These are phyloP conservation scores for Ooceraea biroi DNA, from an alignment of 1,140 invertebrate genomes.

Conservation along the genomic window DNA sequence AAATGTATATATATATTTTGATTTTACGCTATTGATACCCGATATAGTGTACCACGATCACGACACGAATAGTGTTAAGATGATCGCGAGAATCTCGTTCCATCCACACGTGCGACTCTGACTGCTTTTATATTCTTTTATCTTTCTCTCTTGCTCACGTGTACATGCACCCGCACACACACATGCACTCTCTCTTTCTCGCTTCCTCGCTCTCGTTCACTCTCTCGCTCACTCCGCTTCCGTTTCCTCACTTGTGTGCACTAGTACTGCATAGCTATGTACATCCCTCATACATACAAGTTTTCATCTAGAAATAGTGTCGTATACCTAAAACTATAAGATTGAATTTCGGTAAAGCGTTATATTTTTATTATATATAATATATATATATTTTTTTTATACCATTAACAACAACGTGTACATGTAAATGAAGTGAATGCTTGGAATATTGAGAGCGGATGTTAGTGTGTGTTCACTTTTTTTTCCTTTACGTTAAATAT, in stretches of 20 bases:
- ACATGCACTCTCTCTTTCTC: background rate
- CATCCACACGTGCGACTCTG: conserved; percentile 71
- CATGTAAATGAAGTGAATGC: conserved; percentile 84
- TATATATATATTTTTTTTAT: conserved; percentile 75
- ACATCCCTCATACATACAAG: conserved; percentile 82
- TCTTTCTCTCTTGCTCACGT: conserved; percentile 14
- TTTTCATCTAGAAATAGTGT: conserved; percentile 83
- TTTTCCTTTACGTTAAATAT: conserved; percentile 80
- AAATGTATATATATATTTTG: conserved; percentile 74
- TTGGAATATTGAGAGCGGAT: conserved; percentile 84
- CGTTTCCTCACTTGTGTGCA: conserved; percentile 57
- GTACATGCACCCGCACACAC: no score
- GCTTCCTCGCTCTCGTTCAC: conserved; percentile 32
- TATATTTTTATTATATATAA: conserved; percentile 75
- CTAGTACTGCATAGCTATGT: conserved; percentile 76
- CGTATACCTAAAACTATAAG: conserved; percentile 82
- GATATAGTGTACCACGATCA: conserved; percentile 57
- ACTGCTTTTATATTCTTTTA: conserved; percentile 62
- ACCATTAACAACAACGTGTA: conserved; percentile 84
- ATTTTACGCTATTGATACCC: conserved; percentile 75
- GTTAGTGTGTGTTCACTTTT: conserved; percentile 78
- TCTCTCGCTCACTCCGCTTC: conserved; percentile 18
- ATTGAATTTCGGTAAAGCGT: conserved; percentile 84
- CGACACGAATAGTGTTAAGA: conserved; percentile 76
- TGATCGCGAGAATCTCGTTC: conserved; percentile 74